Evolutionary conservation across 2,113 vertebrate genomes (phyloP), one percentile per base, ranked within the genome.

Genomic region (Eubucco bourcierii): DNA sequence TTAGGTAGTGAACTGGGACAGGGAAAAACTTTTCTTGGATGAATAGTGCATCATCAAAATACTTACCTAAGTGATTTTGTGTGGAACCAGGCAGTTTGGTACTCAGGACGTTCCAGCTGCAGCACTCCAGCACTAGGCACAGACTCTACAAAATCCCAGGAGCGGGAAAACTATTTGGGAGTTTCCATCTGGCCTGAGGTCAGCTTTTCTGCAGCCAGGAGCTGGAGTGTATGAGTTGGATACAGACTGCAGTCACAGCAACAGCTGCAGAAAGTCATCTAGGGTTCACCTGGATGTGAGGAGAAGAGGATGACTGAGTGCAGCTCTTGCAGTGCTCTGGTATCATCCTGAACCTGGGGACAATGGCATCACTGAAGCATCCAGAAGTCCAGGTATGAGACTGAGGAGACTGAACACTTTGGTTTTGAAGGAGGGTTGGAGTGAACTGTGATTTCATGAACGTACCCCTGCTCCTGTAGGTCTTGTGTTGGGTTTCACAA

Each of bases 341-440:
- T 55, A 16, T 75, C 73, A 52, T 39, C 6, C 65, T 15, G 27
- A 19, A 58, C 33, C 47, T 31, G 12, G 24, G 58, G 24, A 3
- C 47, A 59, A 6, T 5, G 13, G 27, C 60, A 21, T 15, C 3
- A 2, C 39, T n/a, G 13, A n/a, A 20, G 64, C 2, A 11, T 28
- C 46, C 84, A n/a, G 2, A 34, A 28, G n/a, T 31, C 18, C 64
- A 20, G 46, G 33, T 3, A 0, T 1, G 80, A 39, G 29, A 1
- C 46, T 34, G 68, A 15, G 23, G 50, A 29, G 53, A 6, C 12
- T 2, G n/a, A 25, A 9, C 0, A 0, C 2, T 55, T 34, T 17
- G 24, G 0, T 21, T 37, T n/a, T 68, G 68, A 31, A 46, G 44
- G 19, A 37, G 29, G 15, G 58, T 77, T 66, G 23, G 52, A 71